These are phyloP conservation scores for Aphidius colemani DNA, from an alignment of 2,888 invertebrate species.

Conservation along the genomic window DNA sequence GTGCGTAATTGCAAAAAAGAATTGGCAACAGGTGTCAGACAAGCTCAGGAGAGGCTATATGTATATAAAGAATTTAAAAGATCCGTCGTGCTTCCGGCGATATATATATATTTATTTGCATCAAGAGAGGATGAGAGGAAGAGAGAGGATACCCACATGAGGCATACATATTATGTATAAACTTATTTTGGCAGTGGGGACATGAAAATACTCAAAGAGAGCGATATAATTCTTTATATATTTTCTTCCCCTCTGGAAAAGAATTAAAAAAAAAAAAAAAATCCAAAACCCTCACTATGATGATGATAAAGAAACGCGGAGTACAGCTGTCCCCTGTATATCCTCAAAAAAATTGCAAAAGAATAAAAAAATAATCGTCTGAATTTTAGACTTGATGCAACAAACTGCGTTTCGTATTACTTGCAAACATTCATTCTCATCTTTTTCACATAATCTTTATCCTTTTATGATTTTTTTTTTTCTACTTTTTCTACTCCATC, in stretches of 20 bases:
- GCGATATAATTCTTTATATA: no score
- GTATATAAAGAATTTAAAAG: slow-evolving; percentile 39
- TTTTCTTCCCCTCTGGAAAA: no score
- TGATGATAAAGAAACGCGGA: slow-evolving; percentile 34
- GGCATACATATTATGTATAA: no score
- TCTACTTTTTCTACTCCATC: slow-evolving; percentile 6
- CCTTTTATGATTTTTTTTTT: slow-evolving; percentile 11
- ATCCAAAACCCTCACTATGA: slow-evolving; percentile 13
- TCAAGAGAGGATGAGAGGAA: slow-evolving; percentile 15
- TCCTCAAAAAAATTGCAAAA: slow-evolving; percentile 25
- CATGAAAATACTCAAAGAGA: no score
- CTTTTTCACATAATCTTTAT: slow-evolving; percentile 17
- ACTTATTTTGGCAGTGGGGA: no score
- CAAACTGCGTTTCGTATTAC: slow-evolving; percentile 31
- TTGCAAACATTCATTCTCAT: slow-evolving; percentile 17
- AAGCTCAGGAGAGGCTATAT: slow-evolving; percentile 16
- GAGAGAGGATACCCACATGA: no score
- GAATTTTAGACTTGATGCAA: slow-evolving; percentile 36
- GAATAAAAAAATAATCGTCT: slow-evolving; percentile 28
- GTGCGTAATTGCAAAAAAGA: slow-evolving; percentile 28
- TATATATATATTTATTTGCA: neutral
- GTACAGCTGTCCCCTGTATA: slow-evolving; percentile 39
- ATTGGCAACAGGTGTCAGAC: slow-evolving; percentile 40
- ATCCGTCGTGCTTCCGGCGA: slow-evolving; percentile 39
- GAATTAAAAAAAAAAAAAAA: no score